phyloP scores from a whole-genome alignment of 2,888 invertebrate genomes.

The Megastigmus dorsalis region DNA sequence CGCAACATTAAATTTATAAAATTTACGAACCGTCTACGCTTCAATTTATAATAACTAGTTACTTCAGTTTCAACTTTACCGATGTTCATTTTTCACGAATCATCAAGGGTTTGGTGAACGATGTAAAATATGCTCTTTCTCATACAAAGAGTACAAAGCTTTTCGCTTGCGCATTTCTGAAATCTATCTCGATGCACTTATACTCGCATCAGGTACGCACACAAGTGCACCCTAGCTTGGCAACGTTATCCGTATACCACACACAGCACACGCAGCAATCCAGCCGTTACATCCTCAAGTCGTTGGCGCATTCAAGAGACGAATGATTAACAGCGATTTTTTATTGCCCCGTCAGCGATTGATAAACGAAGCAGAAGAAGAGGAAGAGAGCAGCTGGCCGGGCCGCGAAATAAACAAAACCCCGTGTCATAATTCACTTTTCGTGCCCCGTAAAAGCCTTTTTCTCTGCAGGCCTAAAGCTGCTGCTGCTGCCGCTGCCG shows the following conservation, averaged over 20 bases:
- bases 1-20: too few relatives aligned
- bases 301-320: slow-evolving; percentile 7
- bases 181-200: too few relatives aligned
- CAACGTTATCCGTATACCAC: neutral
- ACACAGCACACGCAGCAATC: neutral
- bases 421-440: slow-evolving; percentile 31
- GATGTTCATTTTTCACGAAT: too few relatives aligned
- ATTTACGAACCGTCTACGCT: too few relatives aligned
- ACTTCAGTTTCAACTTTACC: too few relatives aligned
- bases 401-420: slow-evolving; percentile 6
- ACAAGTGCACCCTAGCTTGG: neutral
- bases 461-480: slow-evolving; percentile 1
- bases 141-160: too few relatives aligned
- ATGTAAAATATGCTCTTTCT: too few relatives aligned
- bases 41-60: too few relatives aligned
- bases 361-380: slow-evolving; percentile 20
- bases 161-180: too few relatives aligned
- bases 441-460: slow-evolving; percentile 22
- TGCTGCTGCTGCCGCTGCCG: neutral
- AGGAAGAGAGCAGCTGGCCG: neutral
- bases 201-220: too few relatives aligned
- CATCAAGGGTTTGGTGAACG: too few relatives aligned
- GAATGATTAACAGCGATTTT: slow-evolving; percentile 42
- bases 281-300: too few relatives aligned
- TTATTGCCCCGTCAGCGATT: slow-evolving; percentile 34